Conservation (phyloP, 2,888 invertebrate genomes). For the Drosophila prostipennis region DNA sequence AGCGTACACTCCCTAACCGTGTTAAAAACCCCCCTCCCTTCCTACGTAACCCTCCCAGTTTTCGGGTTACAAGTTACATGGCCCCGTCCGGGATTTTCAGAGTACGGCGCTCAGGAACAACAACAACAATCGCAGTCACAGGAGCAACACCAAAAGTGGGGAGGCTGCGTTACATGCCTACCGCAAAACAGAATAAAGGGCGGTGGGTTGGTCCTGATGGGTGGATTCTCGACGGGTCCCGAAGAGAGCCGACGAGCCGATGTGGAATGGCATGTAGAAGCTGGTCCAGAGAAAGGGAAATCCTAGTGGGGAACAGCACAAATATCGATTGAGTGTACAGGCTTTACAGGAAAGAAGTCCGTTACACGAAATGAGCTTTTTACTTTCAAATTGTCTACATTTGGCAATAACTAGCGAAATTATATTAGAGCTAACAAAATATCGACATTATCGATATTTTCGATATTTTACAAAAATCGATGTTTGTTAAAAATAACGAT, state of each 20-base stretch:
- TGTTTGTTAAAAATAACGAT: too few relatives aligned
- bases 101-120: conserved; percentile 61
- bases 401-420: too few relatives aligned
- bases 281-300: conserved; percentile 50
- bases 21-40: neutral
- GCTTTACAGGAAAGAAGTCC: neutral
- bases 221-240: neutral
- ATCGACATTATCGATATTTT: too few relatives aligned
- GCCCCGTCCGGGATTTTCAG: conserved; percentile 57
- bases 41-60: neutral
- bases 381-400: too few relatives aligned
- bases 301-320: conserved; percentile 34
- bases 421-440: too few relatives aligned
- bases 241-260: conserved; percentile 34
- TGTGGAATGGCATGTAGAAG: conserved; percentile 10
- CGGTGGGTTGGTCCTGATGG: neutral
- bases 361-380: neutral
- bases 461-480: too few relatives aligned
- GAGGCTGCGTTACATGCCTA: conserved; percentile 29
- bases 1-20: conserved; percentile 1
- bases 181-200: conserved; percentile 13
- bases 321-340: conserved; percentile 67
- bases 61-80: conserved; percentile 52
- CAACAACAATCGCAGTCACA: conserved; percentile 7
- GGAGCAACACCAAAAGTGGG: neutral